phyloP scores from a whole-genome alignment of 2,797 vertebrate species.

The Centroberyx gerrardi region DNA sequence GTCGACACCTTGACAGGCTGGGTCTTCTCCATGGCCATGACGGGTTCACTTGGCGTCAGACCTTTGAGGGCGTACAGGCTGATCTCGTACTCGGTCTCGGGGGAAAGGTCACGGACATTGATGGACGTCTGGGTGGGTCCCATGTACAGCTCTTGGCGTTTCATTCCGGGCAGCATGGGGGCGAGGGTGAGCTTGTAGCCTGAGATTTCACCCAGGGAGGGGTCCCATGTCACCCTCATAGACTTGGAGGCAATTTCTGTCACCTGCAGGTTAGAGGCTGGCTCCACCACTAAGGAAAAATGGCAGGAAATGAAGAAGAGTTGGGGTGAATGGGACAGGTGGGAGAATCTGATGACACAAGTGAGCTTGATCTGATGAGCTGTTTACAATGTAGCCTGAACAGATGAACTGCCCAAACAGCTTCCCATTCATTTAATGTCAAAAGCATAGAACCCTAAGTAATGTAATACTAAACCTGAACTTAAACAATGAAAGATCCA shows the following conservation, averaged over 20 bases:
- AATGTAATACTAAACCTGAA: neutral
- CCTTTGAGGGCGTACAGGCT: conserved; percentile 94
- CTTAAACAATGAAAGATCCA: neutral
- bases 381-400: neutral
- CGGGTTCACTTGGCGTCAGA: conserved; percentile 92
- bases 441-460: neutral
- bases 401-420: too few species aligned
- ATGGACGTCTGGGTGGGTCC: conserved; percentile 90
- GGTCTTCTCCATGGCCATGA: conserved; percentile 94
- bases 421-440: neutral
- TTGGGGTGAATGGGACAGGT: neutral
- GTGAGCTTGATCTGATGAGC: neutral
- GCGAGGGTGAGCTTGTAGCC: conserved; percentile 94
- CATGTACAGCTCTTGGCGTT: conserved; percentile 92
- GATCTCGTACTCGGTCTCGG: conserved; percentile 97
- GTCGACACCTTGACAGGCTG: conserved; percentile 95
- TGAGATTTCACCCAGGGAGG: conserved; percentile 91
- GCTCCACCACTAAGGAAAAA: conserved; percentile 89
- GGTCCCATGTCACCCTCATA: conserved; percentile 93
- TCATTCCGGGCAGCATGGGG: conserved; percentile 92
- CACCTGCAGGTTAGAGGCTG: conserved; percentile 92
- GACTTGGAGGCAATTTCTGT: conserved; percentile 95
- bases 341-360: neutral
- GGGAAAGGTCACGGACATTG: conserved; percentile 94
- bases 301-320: neutral